A percentile compares a stretch with the other conserved stretches of the same genome.
Evolutionary conservation across 2,888 invertebrate genomes (phyloP).

Genomic region (Glaucopsyche alexis): DNA sequence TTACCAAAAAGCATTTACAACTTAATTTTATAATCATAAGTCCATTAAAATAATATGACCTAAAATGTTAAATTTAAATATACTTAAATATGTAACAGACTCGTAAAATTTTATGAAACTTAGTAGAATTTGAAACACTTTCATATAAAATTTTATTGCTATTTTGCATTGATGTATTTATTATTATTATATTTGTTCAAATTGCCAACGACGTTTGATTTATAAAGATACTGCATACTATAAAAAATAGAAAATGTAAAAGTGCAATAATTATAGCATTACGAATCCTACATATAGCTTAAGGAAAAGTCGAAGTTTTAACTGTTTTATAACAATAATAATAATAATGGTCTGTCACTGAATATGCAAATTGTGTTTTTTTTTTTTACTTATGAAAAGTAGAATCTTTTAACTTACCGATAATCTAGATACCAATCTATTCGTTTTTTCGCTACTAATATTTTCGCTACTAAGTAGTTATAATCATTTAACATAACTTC

Average conservation of each 20-base stretch:
- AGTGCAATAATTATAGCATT: neutral
- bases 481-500: neutral
- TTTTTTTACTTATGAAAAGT: no score
- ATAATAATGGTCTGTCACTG: no score
- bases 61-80: neutral
- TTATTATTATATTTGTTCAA: neutral
- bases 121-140: neutral
- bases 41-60: neutral
- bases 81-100: neutral
- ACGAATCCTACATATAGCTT: no score
- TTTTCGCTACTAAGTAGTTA: neutral
- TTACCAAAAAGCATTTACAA: neutral
- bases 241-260: neutral
- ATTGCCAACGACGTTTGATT: neutral
- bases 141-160: constrained; percentile 6
- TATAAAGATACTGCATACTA: neutral
- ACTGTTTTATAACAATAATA: no score
- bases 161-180: neutral
- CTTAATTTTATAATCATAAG: neutral
- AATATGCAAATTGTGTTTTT: no score
- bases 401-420: no score
- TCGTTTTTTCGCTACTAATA: neutral
- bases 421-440: neutral
- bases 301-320: no score
- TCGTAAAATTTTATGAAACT: neutral